phyloP scores from a whole-genome alignment of 2,888 invertebrate species.

The Anoplius nigerrimus region DNA sequence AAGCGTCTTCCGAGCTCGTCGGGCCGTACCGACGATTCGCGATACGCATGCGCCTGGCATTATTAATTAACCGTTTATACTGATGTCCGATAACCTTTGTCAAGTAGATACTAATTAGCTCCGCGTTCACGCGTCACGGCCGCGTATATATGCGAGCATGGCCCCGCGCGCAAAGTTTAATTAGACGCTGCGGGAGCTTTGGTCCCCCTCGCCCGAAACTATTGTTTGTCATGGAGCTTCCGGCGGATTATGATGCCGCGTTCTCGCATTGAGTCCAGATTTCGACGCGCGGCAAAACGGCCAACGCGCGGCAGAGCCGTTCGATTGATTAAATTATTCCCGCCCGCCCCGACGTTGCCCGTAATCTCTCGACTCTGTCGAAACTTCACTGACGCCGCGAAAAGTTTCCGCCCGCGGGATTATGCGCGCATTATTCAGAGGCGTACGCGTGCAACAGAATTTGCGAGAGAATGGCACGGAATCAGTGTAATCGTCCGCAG shows the following conservation, averaged over 20 bases:
- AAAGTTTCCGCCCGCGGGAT: too few relatives aligned
- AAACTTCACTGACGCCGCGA: too few relatives aligned
- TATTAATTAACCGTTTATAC: slow-evolving; percentile 43
- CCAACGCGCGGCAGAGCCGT: too few relatives aligned
- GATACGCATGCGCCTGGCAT: neutral
- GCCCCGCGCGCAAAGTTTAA: slow-evolving; percentile 45
- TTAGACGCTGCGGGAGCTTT: slow-evolving; percentile 27
- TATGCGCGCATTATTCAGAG: too few relatives aligned
- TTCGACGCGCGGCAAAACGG: neutral
- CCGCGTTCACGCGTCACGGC: slow-evolving; percentile 4
- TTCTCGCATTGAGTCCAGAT: slow-evolving; percentile 14
- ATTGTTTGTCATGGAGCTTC: slow-evolving; percentile 34
- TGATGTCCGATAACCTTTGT: slow-evolving; percentile 33
- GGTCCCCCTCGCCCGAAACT: slow-evolving; percentile 26
- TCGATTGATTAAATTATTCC: too few relatives aligned
- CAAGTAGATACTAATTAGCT: slow-evolving; percentile 43
- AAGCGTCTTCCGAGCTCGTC: too few relatives aligned
- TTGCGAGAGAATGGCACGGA: too few relatives aligned
- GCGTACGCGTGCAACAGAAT: too few relatives aligned
- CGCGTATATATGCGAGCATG: neutral
- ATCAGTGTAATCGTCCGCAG: too few relatives aligned
- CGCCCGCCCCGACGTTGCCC: too few relatives aligned
- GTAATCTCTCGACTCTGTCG: too few relatives aligned
- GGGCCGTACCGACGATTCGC: too few relatives aligned
- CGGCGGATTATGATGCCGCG: slow-evolving; percentile 28